Conservation (phyloP, 2,113 vertebrate genomes). For the Illadopsis cleaveri region DNA sequence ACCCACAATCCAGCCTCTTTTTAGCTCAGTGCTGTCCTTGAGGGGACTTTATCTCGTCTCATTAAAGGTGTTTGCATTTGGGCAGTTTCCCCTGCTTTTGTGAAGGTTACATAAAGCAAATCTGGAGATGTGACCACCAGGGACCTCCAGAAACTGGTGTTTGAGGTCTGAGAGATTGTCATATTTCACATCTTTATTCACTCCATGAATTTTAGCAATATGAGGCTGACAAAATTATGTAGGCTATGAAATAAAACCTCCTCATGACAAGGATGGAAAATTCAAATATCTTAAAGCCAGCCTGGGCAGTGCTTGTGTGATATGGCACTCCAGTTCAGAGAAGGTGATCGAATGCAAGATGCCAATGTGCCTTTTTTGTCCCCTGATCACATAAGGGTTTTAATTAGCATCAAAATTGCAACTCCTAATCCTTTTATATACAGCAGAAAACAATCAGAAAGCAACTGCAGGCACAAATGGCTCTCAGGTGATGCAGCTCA, state of each 20-base stretch:
- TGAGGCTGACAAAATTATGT: background rate
- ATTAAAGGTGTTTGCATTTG: background rate
- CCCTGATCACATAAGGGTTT: background rate
- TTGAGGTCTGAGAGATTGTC: background rate
- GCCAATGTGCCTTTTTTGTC: background rate
- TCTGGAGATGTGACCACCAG: background rate
- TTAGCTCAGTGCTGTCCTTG: background rate
- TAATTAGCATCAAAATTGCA: slow-evolving; percentile 17
- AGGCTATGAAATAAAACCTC: background rate
- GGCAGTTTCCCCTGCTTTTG: background rate
- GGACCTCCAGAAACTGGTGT: background rate
- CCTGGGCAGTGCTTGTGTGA: background rate
- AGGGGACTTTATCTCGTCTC: background rate
- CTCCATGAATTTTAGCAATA: background rate
- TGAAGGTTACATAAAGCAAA: background rate
- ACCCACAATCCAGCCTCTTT: background rate
- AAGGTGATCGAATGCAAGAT: background rate
- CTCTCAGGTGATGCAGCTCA: slow-evolving; percentile 13
- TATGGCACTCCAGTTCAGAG: background rate
- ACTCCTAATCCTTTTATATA: background rate
- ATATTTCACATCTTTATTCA: background rate
- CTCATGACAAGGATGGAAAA: background rate
- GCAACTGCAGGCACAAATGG: background rate
- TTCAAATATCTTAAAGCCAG: background rate
- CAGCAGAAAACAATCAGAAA: slow-evolving; percentile 38